phyloP scores from a whole-genome alignment of 2,113 vertebrate species.

The Salvelinus sp. region DNA sequence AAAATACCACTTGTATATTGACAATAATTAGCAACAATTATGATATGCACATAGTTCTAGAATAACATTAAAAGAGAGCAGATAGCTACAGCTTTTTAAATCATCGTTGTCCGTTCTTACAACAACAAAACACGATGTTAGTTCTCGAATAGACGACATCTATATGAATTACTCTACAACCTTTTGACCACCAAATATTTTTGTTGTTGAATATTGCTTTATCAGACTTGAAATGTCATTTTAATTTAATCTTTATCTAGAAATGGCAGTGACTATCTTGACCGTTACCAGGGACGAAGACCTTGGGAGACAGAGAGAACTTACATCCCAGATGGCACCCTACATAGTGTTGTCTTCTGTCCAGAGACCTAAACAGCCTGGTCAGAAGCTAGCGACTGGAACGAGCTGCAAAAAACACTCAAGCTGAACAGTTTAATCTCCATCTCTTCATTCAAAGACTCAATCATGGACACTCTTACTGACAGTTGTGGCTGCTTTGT shows the following conservation, averaged over 20 bases:
- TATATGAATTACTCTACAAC: constrained; percentile 33
- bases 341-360: too few species aligned
- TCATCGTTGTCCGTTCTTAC: constrained; percentile 34
- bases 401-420: too few species aligned
- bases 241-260: neutral
- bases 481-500: too few species aligned
- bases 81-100: constrained; percentile 50
- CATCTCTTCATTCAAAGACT: too few species aligned
- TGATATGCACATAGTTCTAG: constrained; percentile 66
- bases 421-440: too few species aligned
- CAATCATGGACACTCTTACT: too few species aligned
- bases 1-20: constrained; percentile 69
- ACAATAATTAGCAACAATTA: constrained; percentile 60
- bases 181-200: constrained; percentile 22
- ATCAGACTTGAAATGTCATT: constrained; percentile 27
- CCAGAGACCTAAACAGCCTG: too few species aligned
- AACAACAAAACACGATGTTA: constrained; percentile 41
- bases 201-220: constrained; percentile 31
- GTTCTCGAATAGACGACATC: constrained; percentile 27
- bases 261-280: constrained; percentile 14
- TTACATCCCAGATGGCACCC: too few species aligned
- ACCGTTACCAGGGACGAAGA: constrained; percentile 14
- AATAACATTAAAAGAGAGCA: constrained; percentile 65
- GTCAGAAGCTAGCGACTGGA: too few species aligned
- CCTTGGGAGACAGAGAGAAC: neutral